Evolutionary conservation across 1,140 invertebrate species (phyloP).

Genomic region (Pseudomyrmex concolor): DNA sequence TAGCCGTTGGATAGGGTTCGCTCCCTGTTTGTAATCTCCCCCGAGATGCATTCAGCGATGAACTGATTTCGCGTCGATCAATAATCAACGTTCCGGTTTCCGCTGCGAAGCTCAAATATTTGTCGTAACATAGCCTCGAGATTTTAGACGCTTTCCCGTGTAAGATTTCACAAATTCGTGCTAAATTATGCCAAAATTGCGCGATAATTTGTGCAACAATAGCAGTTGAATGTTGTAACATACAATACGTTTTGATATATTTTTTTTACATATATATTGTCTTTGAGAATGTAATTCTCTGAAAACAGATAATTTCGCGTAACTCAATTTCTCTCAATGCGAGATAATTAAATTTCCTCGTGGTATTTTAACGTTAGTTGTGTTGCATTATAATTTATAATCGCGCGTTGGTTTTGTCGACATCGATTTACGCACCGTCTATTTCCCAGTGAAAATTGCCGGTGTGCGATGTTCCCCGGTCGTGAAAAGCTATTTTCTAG

Average conservation of each 20-base stretch:
- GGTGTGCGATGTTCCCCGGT: neutral
- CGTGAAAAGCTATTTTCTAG: constrained; percentile 51
- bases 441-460: constrained; percentile 27
- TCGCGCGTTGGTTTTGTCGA: neutral
- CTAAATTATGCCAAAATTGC: neutral
- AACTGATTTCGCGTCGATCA: constrained; percentile 26
- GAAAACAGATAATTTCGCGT: neutral
- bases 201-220: neutral
- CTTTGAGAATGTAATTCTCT: neutral
- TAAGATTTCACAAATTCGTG: neutral
- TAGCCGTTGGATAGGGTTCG: neutral
- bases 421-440: neutral
- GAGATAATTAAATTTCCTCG: neutral
- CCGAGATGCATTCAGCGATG: neutral
- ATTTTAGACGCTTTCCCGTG: neutral
- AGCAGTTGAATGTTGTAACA: too few species aligned
- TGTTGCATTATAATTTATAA: constrained; percentile 18
- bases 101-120: neutral
- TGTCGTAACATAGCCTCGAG: neutral
- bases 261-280: neutral
- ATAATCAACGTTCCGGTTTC: neutral
- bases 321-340: neutral
- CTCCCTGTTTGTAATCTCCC: constrained; percentile 25
- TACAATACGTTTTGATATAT: neutral
- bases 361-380: too few species aligned